A percentile compares a stretch with the other conserved stretches of the same genome.
Conservation (phyloP, 2,888 invertebrate genomes). For the Tyria jacobaeae region DNA sequence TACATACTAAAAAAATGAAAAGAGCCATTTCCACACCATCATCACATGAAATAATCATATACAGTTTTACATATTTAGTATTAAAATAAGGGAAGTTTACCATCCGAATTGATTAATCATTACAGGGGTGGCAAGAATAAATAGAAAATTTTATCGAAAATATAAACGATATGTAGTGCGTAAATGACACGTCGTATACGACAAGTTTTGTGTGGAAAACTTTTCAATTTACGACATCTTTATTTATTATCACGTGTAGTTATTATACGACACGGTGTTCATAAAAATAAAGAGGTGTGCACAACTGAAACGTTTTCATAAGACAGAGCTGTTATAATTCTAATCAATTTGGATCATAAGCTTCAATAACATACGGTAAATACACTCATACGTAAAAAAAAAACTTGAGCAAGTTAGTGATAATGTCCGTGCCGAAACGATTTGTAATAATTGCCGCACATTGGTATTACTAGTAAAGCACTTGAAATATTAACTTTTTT, state of each 20-base stretch:
- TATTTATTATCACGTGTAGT: background rate
- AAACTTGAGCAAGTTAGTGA: constrained; percentile 49
- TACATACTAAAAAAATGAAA: constrained; percentile 71
- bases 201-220: background rate
- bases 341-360: constrained; percentile 36
- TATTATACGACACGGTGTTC: constrained; percentile 1
- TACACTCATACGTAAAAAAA: constrained; percentile 39
- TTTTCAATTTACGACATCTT: background rate
- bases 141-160: background rate
- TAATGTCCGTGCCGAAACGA: constrained; percentile 24
- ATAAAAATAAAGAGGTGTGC: background rate
- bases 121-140: background rate
- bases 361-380: constrained; percentile 19
- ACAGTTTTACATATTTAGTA: constrained; percentile 43
- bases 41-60: constrained; percentile 46
- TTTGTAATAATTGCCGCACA: constrained; percentile 31
- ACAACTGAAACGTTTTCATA: background rate
- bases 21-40: constrained; percentile 56
- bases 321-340: background rate
- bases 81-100: constrained; percentile 30
- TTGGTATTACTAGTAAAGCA: background rate
- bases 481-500: background rate
- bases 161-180: background rate
- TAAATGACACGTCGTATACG: background rate
- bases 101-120: constrained; percentile 31